Evolutionary conservation across 1,140 invertebrate genomes (phyloP).

Genomic region (Marisa cornuarietis): DNA sequence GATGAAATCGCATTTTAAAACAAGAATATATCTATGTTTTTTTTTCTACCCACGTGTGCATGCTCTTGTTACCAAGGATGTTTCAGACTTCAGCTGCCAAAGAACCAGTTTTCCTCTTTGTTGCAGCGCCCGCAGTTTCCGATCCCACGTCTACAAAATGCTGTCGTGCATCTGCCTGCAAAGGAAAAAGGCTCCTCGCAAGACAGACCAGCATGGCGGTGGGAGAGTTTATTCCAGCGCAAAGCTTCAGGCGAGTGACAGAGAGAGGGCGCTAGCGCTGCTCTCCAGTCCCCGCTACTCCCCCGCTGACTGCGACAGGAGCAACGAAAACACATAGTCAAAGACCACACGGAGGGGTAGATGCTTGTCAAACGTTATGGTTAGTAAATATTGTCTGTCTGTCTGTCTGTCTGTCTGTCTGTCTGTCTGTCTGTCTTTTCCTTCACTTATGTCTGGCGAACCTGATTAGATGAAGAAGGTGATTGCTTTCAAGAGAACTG

Average conservation of each 20-base stretch:
- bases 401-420: background rate
- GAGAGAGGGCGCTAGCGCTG: background rate
- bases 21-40: background rate
- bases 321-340: too few relatives aligned
- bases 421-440: constrained; percentile 2
- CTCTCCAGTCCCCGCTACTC: background rate
- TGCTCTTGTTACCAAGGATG: background rate
- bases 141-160: background rate
- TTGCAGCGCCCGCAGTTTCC: background rate
- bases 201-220: background rate
- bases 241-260: background rate
- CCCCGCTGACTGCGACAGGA: too few relatives aligned
- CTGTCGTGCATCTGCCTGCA: background rate
- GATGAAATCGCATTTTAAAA: background rate
- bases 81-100: background rate
- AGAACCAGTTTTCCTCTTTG: background rate
- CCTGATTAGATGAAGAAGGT: too few relatives aligned
- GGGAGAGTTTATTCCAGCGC: background rate
- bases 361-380: too few relatives aligned
- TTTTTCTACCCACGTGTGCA: background rate
- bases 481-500: too few relatives aligned
- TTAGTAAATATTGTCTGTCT: background rate
- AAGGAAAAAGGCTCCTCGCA: background rate
- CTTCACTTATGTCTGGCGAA: background rate
- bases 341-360: too few relatives aligned